phyloP scores from a whole-genome alignment of 2,113 vertebrate genomes.

The Sterrhoptilus dennistouni region DNA sequence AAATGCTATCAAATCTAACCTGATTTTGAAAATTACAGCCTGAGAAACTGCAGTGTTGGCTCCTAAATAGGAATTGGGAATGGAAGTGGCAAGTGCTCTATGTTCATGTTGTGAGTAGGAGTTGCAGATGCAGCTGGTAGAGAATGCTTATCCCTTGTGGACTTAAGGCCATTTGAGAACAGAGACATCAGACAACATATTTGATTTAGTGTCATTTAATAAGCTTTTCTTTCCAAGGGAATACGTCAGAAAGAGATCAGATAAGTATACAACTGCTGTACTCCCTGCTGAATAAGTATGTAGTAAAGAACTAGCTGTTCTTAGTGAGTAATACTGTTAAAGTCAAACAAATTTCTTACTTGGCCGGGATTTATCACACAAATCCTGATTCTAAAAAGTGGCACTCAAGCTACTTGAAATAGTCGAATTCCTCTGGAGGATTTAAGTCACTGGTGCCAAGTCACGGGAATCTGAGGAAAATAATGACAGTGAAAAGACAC shows the following conservation, averaged over 20 bases:
- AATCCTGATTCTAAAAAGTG: constrained; percentile 13
- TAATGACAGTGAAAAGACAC: neutral
- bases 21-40: neutral
- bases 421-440: constrained; percentile 13
- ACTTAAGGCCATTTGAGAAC: neutral
- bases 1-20: neutral
- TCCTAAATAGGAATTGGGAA: neutral
- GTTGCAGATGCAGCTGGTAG: neutral
- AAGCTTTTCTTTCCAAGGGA: neutral
- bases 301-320: neutral
- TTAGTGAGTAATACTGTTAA: neutral
- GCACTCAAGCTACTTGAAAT: constrained; percentile 14
- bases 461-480: neutral
- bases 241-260: neutral
- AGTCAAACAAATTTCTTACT: neutral
- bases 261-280: neutral
- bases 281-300: neutral
- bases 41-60: neutral
- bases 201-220: neutral
- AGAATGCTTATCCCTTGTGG: neutral
- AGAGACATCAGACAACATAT: neutral
- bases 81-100: neutral
- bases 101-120: neutral
- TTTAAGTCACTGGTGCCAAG: constrained; percentile 19
- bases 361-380: neutral